These are phyloP conservation scores for Zosterops lateralis DNA, from an alignment of 2,113 vertebrate species.

Conservation along the genomic window DNA sequence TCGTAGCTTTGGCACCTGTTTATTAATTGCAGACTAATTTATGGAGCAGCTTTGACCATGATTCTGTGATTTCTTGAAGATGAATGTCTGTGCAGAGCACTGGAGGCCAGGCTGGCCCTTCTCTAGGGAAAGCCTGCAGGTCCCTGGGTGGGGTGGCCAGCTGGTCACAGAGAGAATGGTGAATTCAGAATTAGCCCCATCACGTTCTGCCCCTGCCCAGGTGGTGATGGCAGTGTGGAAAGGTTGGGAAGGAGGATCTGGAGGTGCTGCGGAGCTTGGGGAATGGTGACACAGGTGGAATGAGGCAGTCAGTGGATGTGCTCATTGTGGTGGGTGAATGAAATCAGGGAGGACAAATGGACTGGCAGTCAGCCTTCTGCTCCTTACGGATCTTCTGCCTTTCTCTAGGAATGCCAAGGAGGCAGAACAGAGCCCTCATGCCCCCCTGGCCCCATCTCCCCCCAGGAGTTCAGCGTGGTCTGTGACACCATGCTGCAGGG, in stretches of 20 bases:
- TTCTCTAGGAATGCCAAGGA: background rate
- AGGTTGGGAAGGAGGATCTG: background rate
- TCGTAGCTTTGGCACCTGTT: background rate
- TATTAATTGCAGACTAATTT: background rate
- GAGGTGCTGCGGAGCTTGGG: background rate
- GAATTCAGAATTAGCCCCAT: background rate
- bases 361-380: background rate
- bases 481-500: slow-evolving; percentile 91
- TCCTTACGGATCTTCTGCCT: background rate
- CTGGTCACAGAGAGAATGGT: background rate
- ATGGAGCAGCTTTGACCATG: background rate
- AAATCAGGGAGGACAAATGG: background rate
- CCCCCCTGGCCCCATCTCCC: background rate
- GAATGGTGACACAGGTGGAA: background rate
- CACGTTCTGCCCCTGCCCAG: background rate
- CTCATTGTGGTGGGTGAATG: too few species aligned
- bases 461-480: slow-evolving; percentile 79
- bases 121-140: background rate
- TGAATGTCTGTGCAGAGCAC: background rate
- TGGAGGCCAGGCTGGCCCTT: background rate
- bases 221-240: background rate
- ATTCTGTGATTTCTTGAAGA: background rate
- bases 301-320: background rate
- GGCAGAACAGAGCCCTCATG: rapidly evolving
- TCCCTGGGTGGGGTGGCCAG: background rate